These are phyloP conservation scores for Acleris laterana DNA, from an alignment of 2,888 invertebrate genomes.

Conservation along the genomic window DNA sequence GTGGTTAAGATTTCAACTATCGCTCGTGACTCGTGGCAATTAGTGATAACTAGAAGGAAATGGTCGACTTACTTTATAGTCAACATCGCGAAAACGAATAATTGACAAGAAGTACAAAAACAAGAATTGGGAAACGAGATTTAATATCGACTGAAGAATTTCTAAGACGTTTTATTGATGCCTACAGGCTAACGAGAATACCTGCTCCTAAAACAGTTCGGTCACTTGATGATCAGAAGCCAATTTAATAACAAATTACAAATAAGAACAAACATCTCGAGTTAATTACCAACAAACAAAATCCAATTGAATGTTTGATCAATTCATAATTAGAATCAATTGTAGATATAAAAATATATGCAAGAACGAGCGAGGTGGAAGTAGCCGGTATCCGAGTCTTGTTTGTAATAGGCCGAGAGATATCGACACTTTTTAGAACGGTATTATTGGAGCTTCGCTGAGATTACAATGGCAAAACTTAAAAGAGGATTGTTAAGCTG, in stretches of 20 bases:
- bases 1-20: background rate
- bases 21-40: background rate
- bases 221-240: conserved; percentile 70
- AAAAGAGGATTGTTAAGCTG: no score
- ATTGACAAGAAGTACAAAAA: no score
- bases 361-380: conserved; percentile 65
- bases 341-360: conserved; percentile 75
- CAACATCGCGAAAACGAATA: no score
- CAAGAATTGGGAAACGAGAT: no score
- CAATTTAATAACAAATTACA: conserved; percentile 77
- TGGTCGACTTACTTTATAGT: background rate
- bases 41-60: background rate
- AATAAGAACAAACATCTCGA: conserved; percentile 69
- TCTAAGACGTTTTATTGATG: background rate
- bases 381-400: conserved; percentile 70
- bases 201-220: conserved; percentile 49
- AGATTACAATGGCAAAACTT: no score
- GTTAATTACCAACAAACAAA: conserved; percentile 72
- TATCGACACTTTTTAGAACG: no score
- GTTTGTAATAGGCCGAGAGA: conserved; percentile 56
- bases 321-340: conserved; percentile 80
- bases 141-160: background rate
- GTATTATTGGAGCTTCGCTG: no score
- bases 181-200: conserved; percentile 47
- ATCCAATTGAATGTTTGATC: conserved; percentile 78